A percentile compares a stretch with the other conserved stretches of the same genome.
These are phyloP conservation scores for Nasonia giraulti DNA, from an alignment of 1,140 invertebrate genomes.

Conservation along the genomic window DNA sequence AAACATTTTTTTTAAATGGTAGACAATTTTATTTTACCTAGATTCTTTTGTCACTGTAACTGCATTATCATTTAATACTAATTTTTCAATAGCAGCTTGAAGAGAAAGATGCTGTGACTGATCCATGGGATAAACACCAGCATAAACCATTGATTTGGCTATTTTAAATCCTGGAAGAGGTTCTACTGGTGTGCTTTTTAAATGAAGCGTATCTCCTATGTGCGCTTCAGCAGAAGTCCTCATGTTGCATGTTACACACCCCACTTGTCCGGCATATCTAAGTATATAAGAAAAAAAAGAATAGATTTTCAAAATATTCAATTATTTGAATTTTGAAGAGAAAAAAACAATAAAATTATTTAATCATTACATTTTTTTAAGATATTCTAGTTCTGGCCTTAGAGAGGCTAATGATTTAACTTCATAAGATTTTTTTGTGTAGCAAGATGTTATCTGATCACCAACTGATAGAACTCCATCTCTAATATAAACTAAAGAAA, in stretches of 20 bases:
- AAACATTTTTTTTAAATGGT: background rate
- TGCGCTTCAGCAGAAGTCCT: constrained; percentile 83
- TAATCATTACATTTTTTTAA: constrained; percentile 78
- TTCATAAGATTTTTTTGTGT: constrained; percentile 83
- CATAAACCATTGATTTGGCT: constrained; percentile 93
- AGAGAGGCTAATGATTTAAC: constrained; percentile 88
- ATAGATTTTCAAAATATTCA: constrained; percentile 15
- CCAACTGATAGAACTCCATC: constrained; percentile 84
- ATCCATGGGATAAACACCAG: constrained; percentile 94
- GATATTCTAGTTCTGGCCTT: constrained; percentile 83
- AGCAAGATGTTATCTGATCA: constrained; percentile 79
- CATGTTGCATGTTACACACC: constrained; percentile 89
- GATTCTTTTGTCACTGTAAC: constrained; percentile 86
- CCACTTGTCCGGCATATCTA: constrained; percentile 87
- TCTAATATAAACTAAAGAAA: constrained; percentile 86
- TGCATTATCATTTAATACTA: constrained; percentile 95
- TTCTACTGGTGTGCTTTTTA: constrained; percentile 75
- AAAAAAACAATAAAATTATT: constrained; percentile 21
- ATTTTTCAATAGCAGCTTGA: constrained; percentile 89
- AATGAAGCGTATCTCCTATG: constrained; percentile 90
- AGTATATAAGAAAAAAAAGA: constrained; percentile 58
- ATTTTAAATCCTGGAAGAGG: constrained; percentile 81
- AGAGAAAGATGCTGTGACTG: constrained; percentile 87
- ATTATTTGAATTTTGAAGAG: constrained; percentile 30
- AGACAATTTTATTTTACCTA: constrained; percentile 77